These are phyloP conservation scores for Tokudaia tokunoshimensis DNA, from an alignment of 2,797 vertebrate species.

Conservation along the genomic window DNA sequence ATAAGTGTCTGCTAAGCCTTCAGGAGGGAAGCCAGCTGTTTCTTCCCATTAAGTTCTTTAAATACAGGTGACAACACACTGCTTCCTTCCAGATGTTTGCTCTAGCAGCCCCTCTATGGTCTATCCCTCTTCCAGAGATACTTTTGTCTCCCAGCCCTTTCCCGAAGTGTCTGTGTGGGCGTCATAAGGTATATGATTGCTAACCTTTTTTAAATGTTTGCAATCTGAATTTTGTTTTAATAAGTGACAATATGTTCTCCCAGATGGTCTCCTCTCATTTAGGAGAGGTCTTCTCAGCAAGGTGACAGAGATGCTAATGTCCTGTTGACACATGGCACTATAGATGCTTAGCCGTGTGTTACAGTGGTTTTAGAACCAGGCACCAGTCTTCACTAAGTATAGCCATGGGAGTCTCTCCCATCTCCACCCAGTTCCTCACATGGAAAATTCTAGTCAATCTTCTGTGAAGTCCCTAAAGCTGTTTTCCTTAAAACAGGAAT, in stretches of 20 bases:
- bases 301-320: background rate
- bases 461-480: slow-evolving; percentile 44
- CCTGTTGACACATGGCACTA: background rate
- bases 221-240: slow-evolving; percentile 1
- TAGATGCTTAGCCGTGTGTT: accelerated
- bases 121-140: accelerated
- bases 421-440: background rate
- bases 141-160: background rate
- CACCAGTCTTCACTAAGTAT: background rate
- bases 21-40: background rate
- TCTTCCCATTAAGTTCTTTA: background rate
- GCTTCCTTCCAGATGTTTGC: slow-evolving; percentile 3
- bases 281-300: background rate
- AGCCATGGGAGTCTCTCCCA: background rate
- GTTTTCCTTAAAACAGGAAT: background rate
- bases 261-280: slow-evolving; percentile 7
- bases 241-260: background rate
- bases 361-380: background rate
- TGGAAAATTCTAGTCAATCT: background rate
- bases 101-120: slow-evolving; percentile 18
- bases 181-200: background rate
- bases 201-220: slow-evolving; percentile 5
- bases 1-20: background rate
- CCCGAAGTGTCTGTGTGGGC: background rate
- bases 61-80: slow-evolving; percentile 6